phyloP scores from a whole-genome alignment of 1,140 invertebrate genomes.

The Meloidogyne chitwoodi region DNA sequence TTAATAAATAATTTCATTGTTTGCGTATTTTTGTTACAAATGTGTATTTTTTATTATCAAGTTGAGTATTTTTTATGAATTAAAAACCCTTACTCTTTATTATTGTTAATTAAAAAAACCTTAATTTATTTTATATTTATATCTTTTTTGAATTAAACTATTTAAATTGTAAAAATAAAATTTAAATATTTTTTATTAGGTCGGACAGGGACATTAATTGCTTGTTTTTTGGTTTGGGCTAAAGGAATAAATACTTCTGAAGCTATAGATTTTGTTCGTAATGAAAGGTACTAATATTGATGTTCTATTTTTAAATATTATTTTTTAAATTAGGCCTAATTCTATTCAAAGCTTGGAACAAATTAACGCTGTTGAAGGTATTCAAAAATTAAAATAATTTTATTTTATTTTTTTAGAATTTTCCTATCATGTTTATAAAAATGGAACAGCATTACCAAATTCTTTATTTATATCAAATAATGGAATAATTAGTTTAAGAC shows the following conservation, averaged over 20 bases:
- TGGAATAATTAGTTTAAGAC: constrained; percentile 15
- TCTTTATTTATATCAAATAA: constrained; percentile 1
- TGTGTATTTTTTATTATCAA: too few species aligned
- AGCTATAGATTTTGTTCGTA: constrained; percentile 35
- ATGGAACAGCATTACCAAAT: constrained; percentile 30
- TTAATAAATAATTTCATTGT: too few species aligned
- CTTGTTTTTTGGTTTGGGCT: constrained; percentile 44
- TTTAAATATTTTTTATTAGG: constrained; percentile 5
- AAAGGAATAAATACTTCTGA: constrained; percentile 27
- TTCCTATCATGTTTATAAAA: constrained; percentile 22
- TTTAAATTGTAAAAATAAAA: not conserved
- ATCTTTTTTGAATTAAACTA: too few species aligned
- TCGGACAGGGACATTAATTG: constrained; percentile 42
- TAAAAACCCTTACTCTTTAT: too few species aligned
- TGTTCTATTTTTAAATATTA: not conserved
- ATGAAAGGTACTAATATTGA: constrained; percentile 11
- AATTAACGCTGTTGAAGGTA: constrained; percentile 35
- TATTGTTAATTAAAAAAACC: too few species aligned
- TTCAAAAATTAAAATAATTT: not conserved
- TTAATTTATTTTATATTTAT: too few species aligned
- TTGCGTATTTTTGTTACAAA: too few species aligned
- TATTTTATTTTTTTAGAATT: constrained; percentile 20
- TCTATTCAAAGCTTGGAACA: constrained; percentile 45
- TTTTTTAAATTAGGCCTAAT: constrained; percentile 35
- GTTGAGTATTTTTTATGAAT: too few species aligned